Evolutionary conservation across 2,113 vertebrate genomes (phyloP).

Genomic region (Tetrao urogallus): DNA sequence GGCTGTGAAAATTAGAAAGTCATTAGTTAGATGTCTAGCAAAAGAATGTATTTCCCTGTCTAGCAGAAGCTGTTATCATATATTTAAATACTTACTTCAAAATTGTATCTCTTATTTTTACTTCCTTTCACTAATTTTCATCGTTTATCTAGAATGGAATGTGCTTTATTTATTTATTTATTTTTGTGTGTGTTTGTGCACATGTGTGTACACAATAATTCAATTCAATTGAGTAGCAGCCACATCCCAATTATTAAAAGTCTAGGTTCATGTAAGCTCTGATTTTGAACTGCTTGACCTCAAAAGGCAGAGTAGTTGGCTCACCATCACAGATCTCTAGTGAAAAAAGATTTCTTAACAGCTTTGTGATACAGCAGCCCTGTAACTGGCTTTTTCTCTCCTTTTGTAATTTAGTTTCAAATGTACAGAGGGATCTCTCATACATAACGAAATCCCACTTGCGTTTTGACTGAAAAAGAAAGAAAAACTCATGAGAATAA

Average conservation of each 20-base stretch:
- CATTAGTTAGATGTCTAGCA: not conserved
- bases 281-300: slow-evolving; percentile 12
- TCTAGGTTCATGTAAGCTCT: slow-evolving; percentile 4
- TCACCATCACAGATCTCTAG: not conserved
- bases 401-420: slow-evolving; percentile 58
- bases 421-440: slow-evolving; percentile 17
- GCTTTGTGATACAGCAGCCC: slow-evolving; percentile 12
- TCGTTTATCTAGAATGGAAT: not conserved
- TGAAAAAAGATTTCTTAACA: slow-evolving; percentile 45
- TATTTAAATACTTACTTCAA: not conserved
- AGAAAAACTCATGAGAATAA: slow-evolving; percentile 2
- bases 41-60: not conserved
- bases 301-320: not conserved
- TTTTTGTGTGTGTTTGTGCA: not conserved
- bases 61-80: not conserved
- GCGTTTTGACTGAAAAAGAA: slow-evolving; percentile 33
- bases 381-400: slow-evolving; percentile 58
- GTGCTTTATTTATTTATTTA: not conserved
- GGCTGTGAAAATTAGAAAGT: not conserved
- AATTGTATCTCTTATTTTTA: not conserved
- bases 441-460: slow-evolving; percentile 45
- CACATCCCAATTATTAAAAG: slow-evolving; percentile 32
- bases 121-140: not conserved
- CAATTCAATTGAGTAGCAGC: not conserved
- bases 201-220: not conserved